Evolutionary conservation across 2,797 vertebrate species (phyloP).

Genomic region (Sebastes reedi): DNA sequence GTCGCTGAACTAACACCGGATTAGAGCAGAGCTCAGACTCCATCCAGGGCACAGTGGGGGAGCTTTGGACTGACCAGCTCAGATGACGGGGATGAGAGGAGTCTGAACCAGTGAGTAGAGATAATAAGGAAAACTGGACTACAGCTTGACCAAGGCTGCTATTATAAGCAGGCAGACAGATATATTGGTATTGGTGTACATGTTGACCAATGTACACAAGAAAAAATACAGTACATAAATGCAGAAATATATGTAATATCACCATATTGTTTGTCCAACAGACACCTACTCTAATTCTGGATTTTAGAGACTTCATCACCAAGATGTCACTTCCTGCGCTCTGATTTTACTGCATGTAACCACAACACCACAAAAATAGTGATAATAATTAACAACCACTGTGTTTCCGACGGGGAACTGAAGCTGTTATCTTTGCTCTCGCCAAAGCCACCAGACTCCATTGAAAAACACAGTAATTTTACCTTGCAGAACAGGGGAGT

Average conservation of each 20-base stretch:
- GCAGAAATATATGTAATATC: neutral
- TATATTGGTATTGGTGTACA: neutral
- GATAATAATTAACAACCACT: neutral
- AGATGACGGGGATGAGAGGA: constrained; percentile 14
- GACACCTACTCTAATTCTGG: neutral
- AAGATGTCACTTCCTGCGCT: neutral
- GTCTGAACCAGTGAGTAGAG: constrained; percentile 22
- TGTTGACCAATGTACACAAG: neutral
- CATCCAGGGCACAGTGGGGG: constrained; percentile 25
- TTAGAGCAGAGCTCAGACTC: constrained; percentile 62
- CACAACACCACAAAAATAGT: neutral
- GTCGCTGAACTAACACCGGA: constrained; percentile 54
- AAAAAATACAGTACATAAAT: neutral
- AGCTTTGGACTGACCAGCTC: constrained; percentile 40
- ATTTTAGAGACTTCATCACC: neutral
- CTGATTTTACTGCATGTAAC: neutral
- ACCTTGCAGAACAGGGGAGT: too few species aligned
- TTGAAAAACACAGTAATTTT: too few species aligned
- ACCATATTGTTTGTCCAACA: neutral
- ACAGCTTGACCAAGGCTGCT: neutral
- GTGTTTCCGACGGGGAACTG: too few species aligned
- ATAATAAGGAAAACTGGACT: constrained; percentile 26
- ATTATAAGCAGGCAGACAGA: neutral
- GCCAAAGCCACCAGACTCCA: too few species aligned
- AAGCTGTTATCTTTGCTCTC: too few species aligned